These are phyloP conservation scores for Chaetodon trifascialis DNA, from an alignment of 2,113 vertebrate species.

Conservation along the genomic window DNA sequence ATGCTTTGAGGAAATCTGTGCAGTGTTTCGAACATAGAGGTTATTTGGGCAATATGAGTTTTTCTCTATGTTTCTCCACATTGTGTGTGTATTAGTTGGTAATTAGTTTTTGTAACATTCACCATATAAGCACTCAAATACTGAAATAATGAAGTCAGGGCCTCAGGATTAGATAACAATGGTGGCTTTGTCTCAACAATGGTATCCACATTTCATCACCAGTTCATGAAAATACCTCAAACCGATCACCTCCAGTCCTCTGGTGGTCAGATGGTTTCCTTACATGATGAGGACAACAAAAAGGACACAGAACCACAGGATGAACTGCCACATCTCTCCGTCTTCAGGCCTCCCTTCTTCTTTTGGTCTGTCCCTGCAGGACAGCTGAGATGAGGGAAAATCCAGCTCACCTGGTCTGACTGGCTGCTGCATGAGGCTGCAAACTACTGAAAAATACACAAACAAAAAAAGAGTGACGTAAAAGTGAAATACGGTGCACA, in stretches of 20 bases:
- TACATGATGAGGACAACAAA: background rate
- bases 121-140: background rate
- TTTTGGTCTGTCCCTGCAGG: background rate
- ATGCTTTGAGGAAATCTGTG: no score
- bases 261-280: no score
- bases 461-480: background rate
- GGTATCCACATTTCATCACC: background rate
- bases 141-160: background rate
- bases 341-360: background rate
- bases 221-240: background rate
- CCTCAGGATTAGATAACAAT: background rate
- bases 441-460: no score
- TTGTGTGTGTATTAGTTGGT: background rate
- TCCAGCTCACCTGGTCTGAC: background rate
- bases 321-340: background rate
- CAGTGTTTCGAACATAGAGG: background rate
- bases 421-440: background rate
- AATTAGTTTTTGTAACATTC: background rate
- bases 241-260: background rate
- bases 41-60: background rate
- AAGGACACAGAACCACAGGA: background rate
- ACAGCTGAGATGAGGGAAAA: background rate
- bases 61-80: background rate
- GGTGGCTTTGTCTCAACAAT: background rate
- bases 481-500: no score